Base-by-base conservation (phyloP, 1,140 invertebrate species). In the Pseudomyrmex dendroicus region DNA sequence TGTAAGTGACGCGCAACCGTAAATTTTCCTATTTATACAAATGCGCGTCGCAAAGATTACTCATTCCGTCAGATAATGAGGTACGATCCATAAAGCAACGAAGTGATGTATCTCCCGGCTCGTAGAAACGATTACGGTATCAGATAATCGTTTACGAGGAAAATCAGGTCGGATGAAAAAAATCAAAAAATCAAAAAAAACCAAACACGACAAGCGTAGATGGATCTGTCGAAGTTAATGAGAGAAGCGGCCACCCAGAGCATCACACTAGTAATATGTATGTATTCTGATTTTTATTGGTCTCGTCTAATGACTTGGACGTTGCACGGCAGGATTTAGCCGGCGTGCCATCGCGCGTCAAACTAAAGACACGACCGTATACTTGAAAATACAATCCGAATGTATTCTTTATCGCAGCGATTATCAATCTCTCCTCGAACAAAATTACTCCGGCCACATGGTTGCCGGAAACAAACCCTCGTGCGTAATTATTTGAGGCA, bases 1-100 rank as follows among this genome's bases (percentile, higher is more conserved):
- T 66, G 66, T 76, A 17, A 54, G 17, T 17, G 46, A 48, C 22
- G 15, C 46, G 2, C 44, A 15, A 22, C 20, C 44, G 70, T 78
- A 70, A 78, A 78, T 78, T 70, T 4, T 52, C 15, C 35, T 48
- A 68, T n/a, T 78, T 62, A 57, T 57, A 68, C 50, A 46, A 20
- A 17, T 13, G 48, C 17, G 67, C 13, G 35, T 78, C 57, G 76
- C 44, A 57, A 70, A 78, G 76, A 78, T 78, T 44, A 70, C 70
- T 78, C 35, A 44, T 78, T 70, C 15, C 63, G 76, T 78, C 76
- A 78, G 64, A 17, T 78, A 78, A 78, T 64, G 64, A 78, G 74
- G 52, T 70, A 78, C 52, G 44, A 78, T 70, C 35, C 52, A 57
- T 78, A 78, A 70, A 48, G 20, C 57, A 78, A 78, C 64, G 20